Evolutionary conservation across 2,888 invertebrate genomes (phyloP), one percentile per base, ranked within the genome.

Genomic region (Urechis unicinctus): DNA sequence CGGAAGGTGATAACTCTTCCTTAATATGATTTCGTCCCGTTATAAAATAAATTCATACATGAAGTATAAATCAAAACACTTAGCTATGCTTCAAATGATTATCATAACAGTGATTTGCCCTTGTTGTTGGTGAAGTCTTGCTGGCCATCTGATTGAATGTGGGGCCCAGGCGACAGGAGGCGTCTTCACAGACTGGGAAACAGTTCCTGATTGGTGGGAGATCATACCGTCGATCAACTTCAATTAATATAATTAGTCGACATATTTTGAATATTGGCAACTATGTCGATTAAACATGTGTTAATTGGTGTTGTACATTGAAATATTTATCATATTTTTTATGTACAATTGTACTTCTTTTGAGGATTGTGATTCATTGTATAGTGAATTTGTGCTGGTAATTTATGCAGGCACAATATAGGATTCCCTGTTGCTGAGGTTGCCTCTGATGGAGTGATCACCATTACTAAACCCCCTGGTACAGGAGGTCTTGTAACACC

Each of bases 121-220:
- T n/a, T n/a, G n/a, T n/a, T n/a, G n/a, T n/a, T n/a, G n/a, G n/a
- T 36, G 22, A 58, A 79, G 81, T 63, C 66, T 81, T 53, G 81
- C 81, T 36, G 81, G 81, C 24, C 81, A 82, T 66, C 68, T 82
- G 50, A 73, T 82, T 31, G 81, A 82, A 66, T 82, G 81, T 75
- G 81, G 81, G 43, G 81, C 81, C 24, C 81, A 81, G 63, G 70
- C 71, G 2, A 81, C 81, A 47, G 81, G 81, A 25, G 81, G 81
- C 3, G 75, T 80, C 36, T 80, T 78, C 63, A 81, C 81, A 44
- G 81, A 81, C 63, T 81, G 81, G 81, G 70, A 80, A 36, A 58
- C 61, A 50, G 76, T 81, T 2, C 65, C 68, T 29, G 74, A 77
- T 58, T 81, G 79, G 80, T 79, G 70, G 58, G 52, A 21, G 36